Conservation (phyloP, 2,797 vertebrate species). For the Manis pentadactyla region DNA sequence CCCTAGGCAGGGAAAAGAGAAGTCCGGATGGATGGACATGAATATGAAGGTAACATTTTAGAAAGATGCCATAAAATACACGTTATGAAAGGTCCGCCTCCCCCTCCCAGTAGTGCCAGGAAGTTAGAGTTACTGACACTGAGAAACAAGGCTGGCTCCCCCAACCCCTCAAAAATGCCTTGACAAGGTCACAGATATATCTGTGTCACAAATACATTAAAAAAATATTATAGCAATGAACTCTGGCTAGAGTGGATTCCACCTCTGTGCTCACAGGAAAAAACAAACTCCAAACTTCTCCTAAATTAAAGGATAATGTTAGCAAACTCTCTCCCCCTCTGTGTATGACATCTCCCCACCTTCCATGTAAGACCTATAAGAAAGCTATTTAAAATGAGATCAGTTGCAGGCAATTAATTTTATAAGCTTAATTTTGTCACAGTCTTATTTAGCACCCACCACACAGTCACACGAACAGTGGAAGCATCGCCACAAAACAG, state of each 20-base stretch:
- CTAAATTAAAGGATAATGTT: conserved; percentile 31
- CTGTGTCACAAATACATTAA: conserved; percentile 49
- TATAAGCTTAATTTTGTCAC: conserved; percentile 54
- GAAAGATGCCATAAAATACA: conserved; percentile 45
- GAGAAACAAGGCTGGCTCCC: conserved; percentile 45
- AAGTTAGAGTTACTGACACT: conserved; percentile 33
- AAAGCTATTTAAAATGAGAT: conserved; percentile 42
- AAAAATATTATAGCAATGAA: conserved; percentile 60
- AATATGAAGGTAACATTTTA: neutral
- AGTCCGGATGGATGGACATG: conserved; percentile 60
- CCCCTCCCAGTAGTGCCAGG: neutral
- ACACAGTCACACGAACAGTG: conserved; percentile 39
- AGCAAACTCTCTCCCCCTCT: conserved; percentile 46
- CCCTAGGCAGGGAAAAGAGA: conserved; percentile 50
- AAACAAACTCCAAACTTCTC: conserved; percentile 59
- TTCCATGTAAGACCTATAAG: neutral
- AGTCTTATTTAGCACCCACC: conserved; percentile 64
- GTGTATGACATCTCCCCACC: neutral
- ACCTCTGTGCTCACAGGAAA: conserved; percentile 50
- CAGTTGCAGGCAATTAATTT: conserved; percentile 48
- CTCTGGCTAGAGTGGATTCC: neutral
- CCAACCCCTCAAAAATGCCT: conserved; percentile 34
- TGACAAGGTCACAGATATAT: conserved; percentile 61
- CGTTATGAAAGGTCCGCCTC: conserved; percentile 23
- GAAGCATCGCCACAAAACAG: conserved; percentile 45